phyloP scores from a whole-genome alignment of 1,140 invertebrate species.

The Drosophila repletoides region DNA sequence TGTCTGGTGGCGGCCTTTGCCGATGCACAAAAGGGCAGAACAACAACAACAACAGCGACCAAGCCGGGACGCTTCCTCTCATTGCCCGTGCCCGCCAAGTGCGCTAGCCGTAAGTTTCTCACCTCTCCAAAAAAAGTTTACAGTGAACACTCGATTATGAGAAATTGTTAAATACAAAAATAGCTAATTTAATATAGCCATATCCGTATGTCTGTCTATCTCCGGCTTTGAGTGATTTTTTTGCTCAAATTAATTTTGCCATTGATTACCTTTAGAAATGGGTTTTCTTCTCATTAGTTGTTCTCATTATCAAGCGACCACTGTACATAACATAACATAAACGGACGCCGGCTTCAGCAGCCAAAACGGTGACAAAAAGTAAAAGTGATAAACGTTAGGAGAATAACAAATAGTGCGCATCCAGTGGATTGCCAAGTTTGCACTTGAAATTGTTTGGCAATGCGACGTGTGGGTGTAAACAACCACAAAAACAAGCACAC shows the following conservation, averaged over 20 bases:
- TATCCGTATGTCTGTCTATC: no score
- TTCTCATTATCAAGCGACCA: no score
- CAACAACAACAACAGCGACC: slow-evolving; percentile 79
- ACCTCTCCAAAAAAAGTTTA: no score
- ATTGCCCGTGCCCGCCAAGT: slow-evolving; percentile 90
- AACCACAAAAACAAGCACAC: slow-evolving; percentile 14
- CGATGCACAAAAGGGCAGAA: slow-evolving; percentile 73
- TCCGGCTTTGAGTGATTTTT: no score
- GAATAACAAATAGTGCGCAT: slow-evolving; percentile 54
- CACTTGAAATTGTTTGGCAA: slow-evolving; percentile 77
- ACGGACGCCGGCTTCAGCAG: background rate
- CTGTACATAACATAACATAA: no score
- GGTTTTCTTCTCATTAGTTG: no score
- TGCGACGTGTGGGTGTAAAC: slow-evolving; percentile 62
- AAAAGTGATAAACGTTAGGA: slow-evolving; percentile 57
- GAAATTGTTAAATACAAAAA: no score
- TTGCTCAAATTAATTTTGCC: no score
- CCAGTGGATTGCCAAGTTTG: slow-evolving; percentile 60
- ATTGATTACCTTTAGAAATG: no score
- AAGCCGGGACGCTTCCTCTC: slow-evolving; percentile 89
- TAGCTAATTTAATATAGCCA: no score
- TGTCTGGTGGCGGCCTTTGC: slow-evolving; percentile 76
- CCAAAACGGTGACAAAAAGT: slow-evolving; percentile 49
- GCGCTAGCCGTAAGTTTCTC: slow-evolving; percentile 89
- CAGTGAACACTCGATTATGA: no score